Evolutionary conservation across 1,140 invertebrate genomes (phyloP).

Genomic region (Lucilia sericata): DNA sequence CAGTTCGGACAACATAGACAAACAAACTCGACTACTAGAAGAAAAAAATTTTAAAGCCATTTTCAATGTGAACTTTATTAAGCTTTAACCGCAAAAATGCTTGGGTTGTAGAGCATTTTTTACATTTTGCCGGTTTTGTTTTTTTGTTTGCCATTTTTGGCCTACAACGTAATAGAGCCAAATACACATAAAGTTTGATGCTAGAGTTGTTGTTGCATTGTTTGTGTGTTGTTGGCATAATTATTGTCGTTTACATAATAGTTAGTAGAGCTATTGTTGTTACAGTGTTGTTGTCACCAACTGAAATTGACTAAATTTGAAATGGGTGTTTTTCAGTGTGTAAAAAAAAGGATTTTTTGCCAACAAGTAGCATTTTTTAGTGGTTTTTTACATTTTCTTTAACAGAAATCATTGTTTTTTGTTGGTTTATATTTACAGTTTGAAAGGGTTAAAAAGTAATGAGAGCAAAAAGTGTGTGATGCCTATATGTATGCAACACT

Average conservation of each 20-base stretch:
- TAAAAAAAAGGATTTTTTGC: too few species aligned
- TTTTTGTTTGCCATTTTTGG: not conserved
- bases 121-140: not conserved
- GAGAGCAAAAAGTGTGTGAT: conserved; percentile 40
- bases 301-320: not conserved
- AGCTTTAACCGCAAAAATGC: conserved; percentile 30
- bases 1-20: not conserved
- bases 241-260: conserved; percentile 40
- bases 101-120: not conserved
- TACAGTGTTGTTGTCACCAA: not conserved
- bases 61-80: conserved; percentile 13
- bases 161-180: not conserved
- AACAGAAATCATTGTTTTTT: not conserved
- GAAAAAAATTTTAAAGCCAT: not conserved
- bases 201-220: not conserved
- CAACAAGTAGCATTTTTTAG: conserved; percentile 17
- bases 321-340: not conserved
- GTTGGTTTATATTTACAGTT: not conserved
- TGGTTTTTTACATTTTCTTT: not conserved
- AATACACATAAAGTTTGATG: not conserved
- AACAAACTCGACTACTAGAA: not conserved
- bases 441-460: not conserved
- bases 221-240: conserved; percentile 28
- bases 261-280: conserved; percentile 30
- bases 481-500: conserved; percentile 44